Conservation (phyloP, 2,113 vertebrate species). For the Illadopsis cleaveri region DNA sequence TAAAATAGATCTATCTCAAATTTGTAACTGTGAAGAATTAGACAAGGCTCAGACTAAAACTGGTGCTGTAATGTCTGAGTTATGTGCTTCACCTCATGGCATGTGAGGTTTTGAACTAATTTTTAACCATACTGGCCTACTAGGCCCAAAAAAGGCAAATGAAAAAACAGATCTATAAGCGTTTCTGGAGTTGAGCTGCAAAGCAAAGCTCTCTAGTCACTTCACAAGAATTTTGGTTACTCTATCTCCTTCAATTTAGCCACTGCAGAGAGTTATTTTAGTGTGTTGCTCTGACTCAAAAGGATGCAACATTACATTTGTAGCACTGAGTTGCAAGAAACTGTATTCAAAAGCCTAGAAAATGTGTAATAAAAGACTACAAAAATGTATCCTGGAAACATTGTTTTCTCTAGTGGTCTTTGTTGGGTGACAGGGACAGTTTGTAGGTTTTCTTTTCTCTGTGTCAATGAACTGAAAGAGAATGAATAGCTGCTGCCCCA, state of each 20-base stretch:
- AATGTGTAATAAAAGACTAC: background rate
- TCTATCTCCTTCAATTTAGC: background rate
- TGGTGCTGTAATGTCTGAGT: constrained; percentile 26
- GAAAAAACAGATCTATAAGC: background rate
- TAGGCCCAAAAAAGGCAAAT: constrained; percentile 28
- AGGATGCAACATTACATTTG: background rate
- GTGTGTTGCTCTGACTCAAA: background rate
- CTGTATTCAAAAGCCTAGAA: background rate
- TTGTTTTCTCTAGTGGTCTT: background rate
- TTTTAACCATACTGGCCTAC: background rate
- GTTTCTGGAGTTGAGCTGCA: background rate
- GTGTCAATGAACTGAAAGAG: background rate
- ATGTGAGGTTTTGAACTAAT: background rate
- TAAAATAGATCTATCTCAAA: background rate
- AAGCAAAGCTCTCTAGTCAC: background rate
- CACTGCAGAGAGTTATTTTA: background rate
- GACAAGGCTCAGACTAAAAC: constrained; percentile 13
- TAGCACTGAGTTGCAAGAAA: background rate
- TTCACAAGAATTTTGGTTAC: background rate
- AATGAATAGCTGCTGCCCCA: background rate
- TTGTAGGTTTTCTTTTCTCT: background rate
- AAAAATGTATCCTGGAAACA: background rate
- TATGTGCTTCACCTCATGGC: constrained; percentile 32
- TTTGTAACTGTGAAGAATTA: constrained; percentile 29
- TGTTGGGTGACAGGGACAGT: background rate